phyloP scores from a whole-genome alignment of 1,140 invertebrate species.

The Rhagoletis zephyria region DNA sequence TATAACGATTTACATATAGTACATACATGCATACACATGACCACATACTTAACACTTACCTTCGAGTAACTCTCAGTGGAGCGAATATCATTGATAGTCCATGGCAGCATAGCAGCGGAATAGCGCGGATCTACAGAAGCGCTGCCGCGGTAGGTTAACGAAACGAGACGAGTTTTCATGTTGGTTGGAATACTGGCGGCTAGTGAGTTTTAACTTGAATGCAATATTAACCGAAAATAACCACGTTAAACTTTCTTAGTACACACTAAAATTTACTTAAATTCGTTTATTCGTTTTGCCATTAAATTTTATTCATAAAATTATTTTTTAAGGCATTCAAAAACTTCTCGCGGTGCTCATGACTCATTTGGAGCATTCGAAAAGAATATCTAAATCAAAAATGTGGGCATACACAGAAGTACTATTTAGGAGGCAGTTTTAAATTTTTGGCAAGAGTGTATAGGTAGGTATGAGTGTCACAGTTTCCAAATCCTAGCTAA shows the following conservation, averaged over 20 bases:
- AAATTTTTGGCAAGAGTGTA: neutral
- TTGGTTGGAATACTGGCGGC: conserved; percentile 53
- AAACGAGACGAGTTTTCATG: conserved; percentile 80
- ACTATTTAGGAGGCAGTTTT: neutral
- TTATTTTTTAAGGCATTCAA: neutral
- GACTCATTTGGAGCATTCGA: neutral
- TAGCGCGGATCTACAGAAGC: conserved; percentile 83
- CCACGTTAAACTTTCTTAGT: neutral
- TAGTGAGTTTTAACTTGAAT: neutral
- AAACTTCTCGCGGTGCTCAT: conserved; percentile 11
- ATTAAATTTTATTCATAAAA: neutral
- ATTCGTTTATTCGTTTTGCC: neutral
- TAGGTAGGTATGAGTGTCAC: neutral
- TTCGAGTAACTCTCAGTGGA: conserved; percentile 76
- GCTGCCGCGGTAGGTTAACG: conserved; percentile 81
- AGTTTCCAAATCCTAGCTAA: neutral
- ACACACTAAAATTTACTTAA: neutral
- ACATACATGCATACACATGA: neutral
- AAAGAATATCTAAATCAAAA: neutral
- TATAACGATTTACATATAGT: no score
- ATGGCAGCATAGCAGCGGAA: conserved; percentile 84
- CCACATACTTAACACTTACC: conserved; percentile 63
- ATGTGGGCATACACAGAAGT: conserved; percentile 12
- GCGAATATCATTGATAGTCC: conserved; percentile 80
- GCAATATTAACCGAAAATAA: conserved; percentile 12